These are phyloP conservation scores for Aramus guarauna DNA, from an alignment of 2,113 vertebrate genomes.

Conservation along the genomic window DNA sequence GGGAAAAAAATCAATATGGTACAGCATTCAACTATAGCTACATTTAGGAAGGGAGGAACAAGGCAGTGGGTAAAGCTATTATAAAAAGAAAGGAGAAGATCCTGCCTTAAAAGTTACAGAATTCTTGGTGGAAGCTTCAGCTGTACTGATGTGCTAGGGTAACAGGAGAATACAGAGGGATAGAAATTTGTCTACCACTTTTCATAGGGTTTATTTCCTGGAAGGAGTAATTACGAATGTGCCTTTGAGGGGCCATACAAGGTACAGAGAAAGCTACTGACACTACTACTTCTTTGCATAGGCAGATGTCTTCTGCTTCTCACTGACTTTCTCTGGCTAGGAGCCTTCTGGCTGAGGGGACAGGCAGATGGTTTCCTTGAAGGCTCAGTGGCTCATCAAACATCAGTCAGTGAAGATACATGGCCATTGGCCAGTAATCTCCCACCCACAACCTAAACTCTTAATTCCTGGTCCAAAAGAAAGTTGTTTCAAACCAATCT, in stretches of 20 bases:
- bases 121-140: not conserved
- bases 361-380: conserved; percentile 28
- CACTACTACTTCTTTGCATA: not conserved
- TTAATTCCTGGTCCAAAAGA: not conserved
- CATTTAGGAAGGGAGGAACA: not conserved
- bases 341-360: not conserved
- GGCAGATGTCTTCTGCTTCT: not conserved
- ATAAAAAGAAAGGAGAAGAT: not conserved
- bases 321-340: not conserved
- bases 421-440: conserved; percentile 6
- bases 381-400: conserved; percentile 5
- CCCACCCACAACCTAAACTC: not conserved
- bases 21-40: accelerated
- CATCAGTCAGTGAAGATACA: not conserved
- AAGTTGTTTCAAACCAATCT: not conserved
- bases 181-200: not conserved
- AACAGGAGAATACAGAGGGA: not conserved
- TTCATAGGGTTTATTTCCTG: not conserved
- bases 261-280: not conserved
- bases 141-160: not conserved
- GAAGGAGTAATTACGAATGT: not conserved
- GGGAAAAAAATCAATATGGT: accelerated
- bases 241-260: not conserved
- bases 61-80: not conserved
- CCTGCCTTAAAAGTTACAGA: not conserved